phyloP scores from a whole-genome alignment of 2,113 vertebrate genomes.

The Vulpes lagopus region DNA sequence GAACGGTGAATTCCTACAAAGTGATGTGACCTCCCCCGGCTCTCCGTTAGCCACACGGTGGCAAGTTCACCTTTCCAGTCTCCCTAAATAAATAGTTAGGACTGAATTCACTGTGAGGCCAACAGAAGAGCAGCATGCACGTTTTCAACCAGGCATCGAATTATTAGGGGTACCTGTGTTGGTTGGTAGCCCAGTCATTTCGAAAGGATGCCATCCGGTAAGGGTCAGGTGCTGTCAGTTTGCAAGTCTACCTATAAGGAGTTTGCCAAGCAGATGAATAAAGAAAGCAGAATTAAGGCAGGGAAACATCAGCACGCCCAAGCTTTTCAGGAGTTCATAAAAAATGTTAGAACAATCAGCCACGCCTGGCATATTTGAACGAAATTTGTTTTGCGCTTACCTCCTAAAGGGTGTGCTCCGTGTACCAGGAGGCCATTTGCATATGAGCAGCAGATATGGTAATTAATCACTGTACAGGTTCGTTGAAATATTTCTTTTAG shows the following conservation, averaged over 20 bases:
- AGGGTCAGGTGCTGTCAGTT: neutral
- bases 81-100: neutral
- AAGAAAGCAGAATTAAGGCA: neutral
- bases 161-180: neutral
- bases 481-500: neutral
- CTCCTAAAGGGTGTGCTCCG: neutral
- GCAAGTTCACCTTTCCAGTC: neutral
- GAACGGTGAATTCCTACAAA: neutral
- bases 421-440: neutral
- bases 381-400: slow-evolving; percentile 18
- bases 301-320: neutral
- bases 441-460: neutral
- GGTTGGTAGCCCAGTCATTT: neutral
- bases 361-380: neutral
- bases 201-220: neutral
- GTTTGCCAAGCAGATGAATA: slow-evolving; percentile 37
- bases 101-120: neutral
- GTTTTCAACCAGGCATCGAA: neutral
- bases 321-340: neutral
- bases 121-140: neutral
- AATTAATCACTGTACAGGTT: neutral
- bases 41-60: neutral
- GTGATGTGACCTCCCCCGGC: neutral
- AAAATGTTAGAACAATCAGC: neutral
- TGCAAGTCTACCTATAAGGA: neutral